Evolutionary conservation across 2,888 invertebrate species (phyloP).

Genomic region (Plebejus argus): DNA sequence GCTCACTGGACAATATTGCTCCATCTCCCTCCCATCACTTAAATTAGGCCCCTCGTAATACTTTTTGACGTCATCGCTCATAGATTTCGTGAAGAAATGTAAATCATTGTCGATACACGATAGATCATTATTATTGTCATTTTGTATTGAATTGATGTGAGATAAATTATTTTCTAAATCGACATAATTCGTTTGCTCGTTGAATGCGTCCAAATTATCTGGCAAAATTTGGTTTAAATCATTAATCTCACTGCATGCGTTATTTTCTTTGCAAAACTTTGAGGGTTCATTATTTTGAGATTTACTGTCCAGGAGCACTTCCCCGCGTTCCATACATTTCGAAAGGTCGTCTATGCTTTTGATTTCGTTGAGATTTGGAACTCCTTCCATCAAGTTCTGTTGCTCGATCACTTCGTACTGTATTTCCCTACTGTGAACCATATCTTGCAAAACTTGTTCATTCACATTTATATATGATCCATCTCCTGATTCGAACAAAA

Average conservation of each 20-base stretch:
- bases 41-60: constrained; percentile 72
- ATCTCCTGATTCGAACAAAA: constrained; percentile 83
- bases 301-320: constrained; percentile 65
- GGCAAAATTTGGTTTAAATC: constrained; percentile 69
- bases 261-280: constrained; percentile 58
- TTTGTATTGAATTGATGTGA: constrained; percentile 58
- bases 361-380: constrained; percentile 73
- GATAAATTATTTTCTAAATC: constrained; percentile 64
- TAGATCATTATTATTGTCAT: constrained; percentile 64
- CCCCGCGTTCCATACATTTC: constrained; percentile 73
- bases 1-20: constrained; percentile 67
- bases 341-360: constrained; percentile 77
- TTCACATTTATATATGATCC: constrained; percentile 83
- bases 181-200: constrained; percentile 70
- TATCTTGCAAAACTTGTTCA: constrained; percentile 81
- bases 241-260: constrained; percentile 63
- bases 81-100: constrained; percentile 75
- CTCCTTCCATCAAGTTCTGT: constrained; percentile 76
- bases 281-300: constrained; percentile 51
- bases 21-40: constrained; percentile 63
- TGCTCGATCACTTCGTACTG: constrained; percentile 78
- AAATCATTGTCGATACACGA: constrained; percentile 74
- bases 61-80: constrained; percentile 75
- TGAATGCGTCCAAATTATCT: constrained; percentile 69
- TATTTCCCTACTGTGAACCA: constrained; percentile 77